These are phyloP conservation scores for Argynnis bischoffii DNA, from an alignment of 2,888 invertebrate genomes.

Conservation along the genomic window DNA sequence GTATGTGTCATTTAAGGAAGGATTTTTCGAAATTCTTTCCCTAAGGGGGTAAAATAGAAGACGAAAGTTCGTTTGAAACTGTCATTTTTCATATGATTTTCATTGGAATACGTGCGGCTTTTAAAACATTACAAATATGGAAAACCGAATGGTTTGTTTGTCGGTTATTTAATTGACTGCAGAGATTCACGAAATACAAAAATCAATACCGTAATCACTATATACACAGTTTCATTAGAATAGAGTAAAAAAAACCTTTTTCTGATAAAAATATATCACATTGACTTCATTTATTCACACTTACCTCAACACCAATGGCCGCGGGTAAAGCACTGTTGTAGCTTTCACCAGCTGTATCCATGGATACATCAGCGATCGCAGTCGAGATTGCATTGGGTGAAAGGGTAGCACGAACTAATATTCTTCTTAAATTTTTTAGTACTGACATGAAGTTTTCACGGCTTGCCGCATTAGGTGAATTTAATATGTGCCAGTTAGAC, in stretches of 20 bases:
- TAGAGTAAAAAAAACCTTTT: not conserved
- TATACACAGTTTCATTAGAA: no score
- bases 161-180: no score
- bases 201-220: no score
- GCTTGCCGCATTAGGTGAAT: slow-evolving; percentile 66
- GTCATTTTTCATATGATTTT: no score
- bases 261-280: not conserved
- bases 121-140: no score
- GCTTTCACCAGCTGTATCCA: slow-evolving; percentile 91
- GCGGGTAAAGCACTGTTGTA: slow-evolving; percentile 80
- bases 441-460: slow-evolving; percentile 93
- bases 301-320: slow-evolving; percentile 90
- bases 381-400: slow-evolving; percentile 81
- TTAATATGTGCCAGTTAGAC: slow-evolving; percentile 82
- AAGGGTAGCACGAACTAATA: slow-evolving; percentile 91
- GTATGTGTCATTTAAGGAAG: no score
- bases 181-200: no score
- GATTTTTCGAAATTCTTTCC: no score
- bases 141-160: no score
- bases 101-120: no score
- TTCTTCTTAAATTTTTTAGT: slow-evolving; percentile 90
- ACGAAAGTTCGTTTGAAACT: no score
- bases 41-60: no score
- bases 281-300: not conserved
- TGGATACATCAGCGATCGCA: slow-evolving; percentile 90